Evolutionary conservation across 2,888 invertebrate species (phyloP).

Genomic region (Hetaerina titia): DNA sequence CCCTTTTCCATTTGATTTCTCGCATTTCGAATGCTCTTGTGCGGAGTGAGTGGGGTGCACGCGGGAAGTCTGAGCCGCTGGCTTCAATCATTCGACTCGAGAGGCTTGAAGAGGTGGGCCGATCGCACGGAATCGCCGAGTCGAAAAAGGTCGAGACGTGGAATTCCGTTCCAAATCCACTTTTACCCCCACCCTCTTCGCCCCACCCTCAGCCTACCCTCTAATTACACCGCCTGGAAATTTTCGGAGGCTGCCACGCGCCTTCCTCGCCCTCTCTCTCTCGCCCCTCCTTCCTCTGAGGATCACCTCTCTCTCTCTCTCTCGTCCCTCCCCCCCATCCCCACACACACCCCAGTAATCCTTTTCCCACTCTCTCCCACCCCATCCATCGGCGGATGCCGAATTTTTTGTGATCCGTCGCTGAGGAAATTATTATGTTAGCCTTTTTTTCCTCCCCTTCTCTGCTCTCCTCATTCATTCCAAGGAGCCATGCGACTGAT

Average conservation of each 20-base stretch:
- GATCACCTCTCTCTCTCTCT: background rate
- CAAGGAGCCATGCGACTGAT: background rate
- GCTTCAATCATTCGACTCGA: too few species aligned
- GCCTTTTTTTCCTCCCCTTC: background rate
- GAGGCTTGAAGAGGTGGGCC: too few species aligned
- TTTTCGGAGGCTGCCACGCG: slow-evolving; percentile 20
- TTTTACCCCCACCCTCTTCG: background rate
- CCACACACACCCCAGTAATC: background rate
- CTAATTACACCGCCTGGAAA: background rate
- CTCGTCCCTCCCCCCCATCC: background rate
- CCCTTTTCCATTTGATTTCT: too few species aligned
- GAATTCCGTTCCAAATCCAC: background rate
- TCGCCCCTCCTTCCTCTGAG: background rate
- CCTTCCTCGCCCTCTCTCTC: background rate
- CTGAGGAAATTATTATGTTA: background rate
- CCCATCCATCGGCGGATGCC: background rate
- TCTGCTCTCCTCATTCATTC: background rate
- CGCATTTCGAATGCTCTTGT: too few species aligned
- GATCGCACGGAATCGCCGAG: too few species aligned
- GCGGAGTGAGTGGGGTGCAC: too few species aligned
- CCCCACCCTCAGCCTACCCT: background rate
- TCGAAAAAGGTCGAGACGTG: background rate
- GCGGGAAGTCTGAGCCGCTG: too few species aligned
- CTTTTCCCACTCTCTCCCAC: background rate
- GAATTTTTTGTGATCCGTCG: background rate